Conservation (phyloP, 2,888 invertebrate genomes). For the Agapetus fuscipes region DNA sequence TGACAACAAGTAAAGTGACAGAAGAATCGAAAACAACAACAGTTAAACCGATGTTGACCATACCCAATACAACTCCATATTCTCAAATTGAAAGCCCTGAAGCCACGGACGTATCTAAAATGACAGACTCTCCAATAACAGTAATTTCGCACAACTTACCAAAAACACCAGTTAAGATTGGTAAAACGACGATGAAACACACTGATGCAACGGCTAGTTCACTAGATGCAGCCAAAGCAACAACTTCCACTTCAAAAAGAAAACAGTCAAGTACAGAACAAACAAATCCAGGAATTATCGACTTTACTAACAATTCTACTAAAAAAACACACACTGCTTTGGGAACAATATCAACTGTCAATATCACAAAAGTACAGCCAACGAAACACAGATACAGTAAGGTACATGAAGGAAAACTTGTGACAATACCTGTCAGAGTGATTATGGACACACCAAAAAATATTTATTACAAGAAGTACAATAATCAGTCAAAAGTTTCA, state of each 20-base stretch:
- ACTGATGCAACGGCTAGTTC: conserved; percentile 20
- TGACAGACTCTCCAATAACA: conserved; percentile 19
- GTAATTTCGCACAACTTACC: conserved; percentile 12
- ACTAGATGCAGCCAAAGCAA: conserved; percentile 20
- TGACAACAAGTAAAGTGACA: too few relatives aligned
- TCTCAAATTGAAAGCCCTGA: conserved; percentile 20
- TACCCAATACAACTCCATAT: conserved; percentile 14
- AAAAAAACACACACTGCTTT: conserved; percentile 18
- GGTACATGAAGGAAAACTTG: conserved; percentile 11
- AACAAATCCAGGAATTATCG: conserved; percentile 14
- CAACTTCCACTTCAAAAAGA: conserved; percentile 23
- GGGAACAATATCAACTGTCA: too few relatives aligned
- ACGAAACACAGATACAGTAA: too few relatives aligned
- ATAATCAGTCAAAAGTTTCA: too few relatives aligned
- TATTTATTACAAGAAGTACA: background rate
- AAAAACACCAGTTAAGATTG: conserved; percentile 16
- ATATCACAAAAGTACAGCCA: too few relatives aligned
- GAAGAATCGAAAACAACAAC: too few relatives aligned
- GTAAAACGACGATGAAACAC: conserved; percentile 22
- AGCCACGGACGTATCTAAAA: conserved; percentile 12
- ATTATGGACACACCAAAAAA: conserved; percentile 8
- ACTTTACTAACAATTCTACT: conserved; percentile 11
- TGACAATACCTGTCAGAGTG: conserved; percentile 17
- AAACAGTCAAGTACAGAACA: conserved; percentile 10
- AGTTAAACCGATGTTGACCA: conserved; percentile 19